Evolutionary conservation across 2,888 invertebrate species (phyloP).

Genomic region (Trachelus iudaicus): DNA sequence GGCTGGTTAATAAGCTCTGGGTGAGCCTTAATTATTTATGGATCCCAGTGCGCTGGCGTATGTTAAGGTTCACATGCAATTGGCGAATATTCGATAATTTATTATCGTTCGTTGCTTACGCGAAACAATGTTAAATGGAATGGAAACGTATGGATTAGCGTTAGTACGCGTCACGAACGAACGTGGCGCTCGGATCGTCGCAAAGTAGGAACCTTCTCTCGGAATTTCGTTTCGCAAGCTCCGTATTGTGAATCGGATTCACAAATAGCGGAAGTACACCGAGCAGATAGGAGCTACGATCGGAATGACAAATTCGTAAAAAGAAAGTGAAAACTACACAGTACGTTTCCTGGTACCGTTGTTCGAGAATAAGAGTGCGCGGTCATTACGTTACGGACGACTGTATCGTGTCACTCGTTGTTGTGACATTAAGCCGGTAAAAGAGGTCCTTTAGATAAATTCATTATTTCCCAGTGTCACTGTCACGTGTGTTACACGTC

Average conservation of each 20-base stretch:
- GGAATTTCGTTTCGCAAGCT: background rate
- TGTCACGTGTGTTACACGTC: background rate
- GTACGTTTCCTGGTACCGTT: background rate
- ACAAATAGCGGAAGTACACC: background rate
- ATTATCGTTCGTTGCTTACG: background rate
- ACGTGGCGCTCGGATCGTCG: background rate
- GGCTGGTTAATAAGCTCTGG: background rate
- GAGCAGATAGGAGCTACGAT: background rate
- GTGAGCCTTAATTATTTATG: background rate
- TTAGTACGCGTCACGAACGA: background rate
- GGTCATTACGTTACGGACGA: background rate
- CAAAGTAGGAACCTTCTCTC: background rate
- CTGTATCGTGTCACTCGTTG: background rate
- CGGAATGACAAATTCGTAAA: constrained; percentile 14
- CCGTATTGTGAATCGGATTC: background rate
- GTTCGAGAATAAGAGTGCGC: background rate
- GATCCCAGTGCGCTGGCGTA: background rate
- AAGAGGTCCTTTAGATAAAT: background rate
- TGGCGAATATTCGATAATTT: background rate
- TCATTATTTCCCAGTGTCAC: background rate
- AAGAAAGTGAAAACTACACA: constrained; percentile 32
- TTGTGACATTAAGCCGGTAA: background rate
- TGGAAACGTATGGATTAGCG: background rate
- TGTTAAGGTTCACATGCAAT: background rate
- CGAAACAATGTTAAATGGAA: background rate